A percentile compares a stretch with the other conserved stretches of the same genome.
These are phyloP conservation scores for Lutraria rhynchaena DNA, from an alignment of 1,140 invertebrate genomes.

Conservation along the genomic window DNA sequence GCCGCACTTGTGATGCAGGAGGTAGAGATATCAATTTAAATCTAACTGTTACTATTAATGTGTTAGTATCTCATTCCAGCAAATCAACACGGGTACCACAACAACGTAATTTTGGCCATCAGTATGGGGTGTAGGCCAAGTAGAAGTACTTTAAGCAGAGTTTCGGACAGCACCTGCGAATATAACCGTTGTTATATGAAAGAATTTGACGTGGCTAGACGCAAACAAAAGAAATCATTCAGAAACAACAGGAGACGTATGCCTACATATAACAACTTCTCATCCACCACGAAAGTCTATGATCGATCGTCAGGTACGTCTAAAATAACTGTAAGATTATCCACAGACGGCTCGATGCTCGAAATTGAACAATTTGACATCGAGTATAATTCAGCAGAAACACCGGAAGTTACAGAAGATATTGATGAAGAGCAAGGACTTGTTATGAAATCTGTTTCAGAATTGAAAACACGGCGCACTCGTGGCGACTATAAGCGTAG, in stretches of 20 bases:
- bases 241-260: neutral
- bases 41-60: too few species aligned
- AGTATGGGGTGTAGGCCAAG: conserved; percentile 49
- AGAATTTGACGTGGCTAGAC: neutral
- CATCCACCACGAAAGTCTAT: conserved; percentile 22
- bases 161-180: conserved; percentile 33
- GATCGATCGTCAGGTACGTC: conserved; percentile 7
- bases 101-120: too few species aligned
- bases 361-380: conserved; percentile 37
- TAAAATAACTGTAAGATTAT: conserved; percentile 32
- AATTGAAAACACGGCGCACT: neutral
- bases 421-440: neutral
- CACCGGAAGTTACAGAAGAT: neutral
- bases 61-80: too few species aligned
- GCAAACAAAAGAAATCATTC: neutral
- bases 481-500: neutral
- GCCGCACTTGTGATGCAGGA: too few species aligned
- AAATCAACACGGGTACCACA: too few species aligned
- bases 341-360: conserved; percentile 32
- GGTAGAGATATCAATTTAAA: too few species aligned
- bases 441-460: neutral
- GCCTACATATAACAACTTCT: conserved; percentile 32
- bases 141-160: conserved; percentile 1
- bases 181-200: conserved; percentile 14
- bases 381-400: neutral